Base-by-base conservation (phyloP, 2,888 invertebrate species). In the Dasypogon diadema region DNA sequence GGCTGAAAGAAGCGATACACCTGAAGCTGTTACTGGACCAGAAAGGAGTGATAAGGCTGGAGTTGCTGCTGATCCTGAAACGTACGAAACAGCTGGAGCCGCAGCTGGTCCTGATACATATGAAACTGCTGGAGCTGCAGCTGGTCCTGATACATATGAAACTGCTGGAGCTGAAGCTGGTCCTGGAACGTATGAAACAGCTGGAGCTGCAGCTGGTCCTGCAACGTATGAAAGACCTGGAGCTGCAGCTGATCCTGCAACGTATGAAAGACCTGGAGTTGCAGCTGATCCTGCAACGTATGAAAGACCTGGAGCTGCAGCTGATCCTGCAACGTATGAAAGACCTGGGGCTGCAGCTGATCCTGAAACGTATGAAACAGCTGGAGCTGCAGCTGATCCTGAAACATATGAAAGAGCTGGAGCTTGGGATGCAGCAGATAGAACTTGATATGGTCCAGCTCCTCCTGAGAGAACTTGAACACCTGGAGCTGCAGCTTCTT, bases 1-100 rank as follows among this genome's bases (percentile, higher is more conserved):
- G n/a, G n/a, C n/a, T n/a, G n/a, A n/a, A n/a, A n/a, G n/a, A n/a
- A n/a, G n/a, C n/a, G n/a, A n/a, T n/a, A n/a, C n/a, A n/a, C 6
- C 34, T 30, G 34, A 10, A 30, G 34, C 34, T 30, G 34, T n/a
- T n/a, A n/a, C 34, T 30, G 5, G 34, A 30, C 6, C 34, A 6
- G 10, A 0, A 6, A 6, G 34, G 0, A 30, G 34, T 30, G 34
- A 6, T 5, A 30, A 30, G 5, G 34, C 34, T 60, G 60, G 37
- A 37, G 60, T 16, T 6, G 60, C 60, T 60, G n/a, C n/a, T n/a
- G n/a, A n/a, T n/a, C n/a, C 58, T 30, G 58, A 30, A n/a, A 18
- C 34, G n/a, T 5, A 30, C 37, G 18, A 18, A 37, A 21, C 63
- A 3, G 60, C 16, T 60, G 60, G 37, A 6, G 37, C 60, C 14